phyloP scores from a whole-genome alignment of 2,888 invertebrate genomes.

The Tromatobia lineatoria region DNA sequence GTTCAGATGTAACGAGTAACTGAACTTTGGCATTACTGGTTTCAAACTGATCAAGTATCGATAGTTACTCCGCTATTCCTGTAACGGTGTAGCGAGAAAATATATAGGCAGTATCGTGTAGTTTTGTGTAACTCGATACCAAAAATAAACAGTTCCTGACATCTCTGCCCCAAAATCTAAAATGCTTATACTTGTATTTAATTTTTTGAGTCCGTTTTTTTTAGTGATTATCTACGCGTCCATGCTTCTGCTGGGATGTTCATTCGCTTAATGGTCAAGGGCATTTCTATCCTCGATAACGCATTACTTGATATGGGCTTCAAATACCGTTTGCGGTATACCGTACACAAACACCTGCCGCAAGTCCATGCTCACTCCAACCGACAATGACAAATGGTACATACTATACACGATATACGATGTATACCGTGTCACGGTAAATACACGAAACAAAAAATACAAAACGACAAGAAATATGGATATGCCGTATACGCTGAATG shows the following conservation, averaged over 20 bases:
- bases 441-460: background rate
- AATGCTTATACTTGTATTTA: too few species aligned
- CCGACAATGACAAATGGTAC: too few species aligned
- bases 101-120: background rate
- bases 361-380: too few species aligned
- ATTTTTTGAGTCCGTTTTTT: too few species aligned
- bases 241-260: too few species aligned
- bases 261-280: conserved; percentile 4
- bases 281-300: conserved; percentile 3
- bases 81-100: conserved; percentile 1
- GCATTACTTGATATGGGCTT: background rate
- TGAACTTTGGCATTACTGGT: background rate
- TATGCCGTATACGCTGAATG: conserved; percentile 1
- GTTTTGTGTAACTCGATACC: conserved; percentile 2
- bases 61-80: background rate
- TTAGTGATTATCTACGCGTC: too few species aligned
- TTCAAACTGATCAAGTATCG: background rate
- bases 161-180: too few species aligned
- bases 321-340: conserved; percentile 1
- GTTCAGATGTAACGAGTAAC: too few species aligned
- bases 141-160: background rate
- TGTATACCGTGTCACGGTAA: conserved; percentile 2
- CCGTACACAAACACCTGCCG: too few species aligned
- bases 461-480: background rate
- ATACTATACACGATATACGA: background rate